Percentiles rank a stretch among this genome's conserved stretches.
Conservation (phyloP, 64 coral and sea anemone species). For the Montipora foliosa region DNA sequence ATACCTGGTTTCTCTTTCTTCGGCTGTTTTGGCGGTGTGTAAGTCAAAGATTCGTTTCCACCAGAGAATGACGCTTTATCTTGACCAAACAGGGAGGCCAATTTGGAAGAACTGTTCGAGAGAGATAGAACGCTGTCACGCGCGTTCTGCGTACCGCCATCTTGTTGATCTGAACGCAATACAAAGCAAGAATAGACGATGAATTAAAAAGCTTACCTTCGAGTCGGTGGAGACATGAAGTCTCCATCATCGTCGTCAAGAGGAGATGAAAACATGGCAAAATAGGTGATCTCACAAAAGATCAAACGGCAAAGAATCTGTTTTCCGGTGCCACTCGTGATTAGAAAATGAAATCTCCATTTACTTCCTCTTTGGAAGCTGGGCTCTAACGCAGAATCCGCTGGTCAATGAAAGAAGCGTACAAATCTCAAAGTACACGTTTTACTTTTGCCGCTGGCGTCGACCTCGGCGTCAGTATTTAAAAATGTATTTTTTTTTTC, state of each 20-base stretch:
- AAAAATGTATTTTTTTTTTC: no score
- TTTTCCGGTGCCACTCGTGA: conserved; percentile 60
- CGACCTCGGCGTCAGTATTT: no score
- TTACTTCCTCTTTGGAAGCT: conserved; percentile 64
- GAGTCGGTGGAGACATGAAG: conserved; percentile 64
- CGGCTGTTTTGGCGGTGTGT: conserved; percentile 97
- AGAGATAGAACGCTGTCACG: conserved; percentile 9
- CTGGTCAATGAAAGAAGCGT: background rate
- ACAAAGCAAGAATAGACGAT: background rate
- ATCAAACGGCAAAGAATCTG: background rate
- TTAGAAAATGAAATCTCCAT: conserved; percentile 51
- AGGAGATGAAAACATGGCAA: conserved; percentile 83
- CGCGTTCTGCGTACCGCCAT: conserved; percentile 23
- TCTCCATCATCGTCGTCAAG: conserved; percentile 88
- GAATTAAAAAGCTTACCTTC: conserved; percentile 65
- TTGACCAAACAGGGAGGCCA: conserved; percentile 92
- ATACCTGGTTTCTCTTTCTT: conserved; percentile 93
- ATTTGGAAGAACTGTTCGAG: conserved; percentile 81
- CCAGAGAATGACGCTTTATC: conserved; percentile 89
- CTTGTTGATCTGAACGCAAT: conserved; percentile 3
- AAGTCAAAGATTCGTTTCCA: conserved; percentile 96
- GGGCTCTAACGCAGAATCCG: background rate
- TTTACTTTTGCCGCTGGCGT: no score
- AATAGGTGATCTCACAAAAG: background rate
- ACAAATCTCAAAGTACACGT: background rate